A percentile compares a stretch with the other conserved stretches of the same genome.
Evolutionary conservation across 30 jellyfish, hydroid and myxozoan genomes (phyloP).

Genomic region (Turritopsis rubra): DNA sequence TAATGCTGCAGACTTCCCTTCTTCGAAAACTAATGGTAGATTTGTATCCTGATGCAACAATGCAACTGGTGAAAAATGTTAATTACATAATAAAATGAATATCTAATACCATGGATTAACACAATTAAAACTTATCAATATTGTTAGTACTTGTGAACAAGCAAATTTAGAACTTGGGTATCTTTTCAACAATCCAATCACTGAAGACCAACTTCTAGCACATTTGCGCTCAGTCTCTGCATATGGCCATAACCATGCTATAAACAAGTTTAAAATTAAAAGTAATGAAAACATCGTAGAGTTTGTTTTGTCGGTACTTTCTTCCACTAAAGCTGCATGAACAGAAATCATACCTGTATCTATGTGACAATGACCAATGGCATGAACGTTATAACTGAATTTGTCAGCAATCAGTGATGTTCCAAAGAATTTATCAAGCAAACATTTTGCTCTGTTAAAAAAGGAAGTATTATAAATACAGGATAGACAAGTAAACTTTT

Average conservation of each 20-base stretch:
- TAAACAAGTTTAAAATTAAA: neutral
- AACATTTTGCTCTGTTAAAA: constrained; percentile 37
- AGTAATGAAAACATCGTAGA: too few relatives aligned
- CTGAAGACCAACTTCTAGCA: constrained; percentile 91
- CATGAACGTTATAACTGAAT: constrained; percentile 39
- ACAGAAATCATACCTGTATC: constrained; percentile 57
- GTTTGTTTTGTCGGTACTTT: too few relatives aligned
- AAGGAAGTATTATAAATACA: neutral
- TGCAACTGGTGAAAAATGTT: too few relatives aligned
- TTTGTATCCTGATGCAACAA: too few relatives aligned
- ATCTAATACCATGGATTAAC: too few relatives aligned
- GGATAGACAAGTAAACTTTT: neutral
- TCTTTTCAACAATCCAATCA: constrained; percentile 56
- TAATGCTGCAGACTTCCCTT: too few relatives aligned
- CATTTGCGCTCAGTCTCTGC: constrained; percentile 78
- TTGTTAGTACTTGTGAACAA: constrained; percentile 78
- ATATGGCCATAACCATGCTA: constrained; percentile 98
- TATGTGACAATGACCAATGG: constrained; percentile 92
- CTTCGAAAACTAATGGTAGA: too few relatives aligned
- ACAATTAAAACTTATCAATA: too few relatives aligned
- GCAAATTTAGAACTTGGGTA: constrained; percentile 86
- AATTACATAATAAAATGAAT: too few relatives aligned
- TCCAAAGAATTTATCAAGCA: constrained; percentile 62
- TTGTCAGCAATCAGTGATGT: constrained; percentile 17
- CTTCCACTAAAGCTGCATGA: too few relatives aligned